Evolutionary conservation across 2,797 vertebrate species (phyloP), one percentile per base, ranked within the genome.

Genomic region (Botia kubotai): DNA sequence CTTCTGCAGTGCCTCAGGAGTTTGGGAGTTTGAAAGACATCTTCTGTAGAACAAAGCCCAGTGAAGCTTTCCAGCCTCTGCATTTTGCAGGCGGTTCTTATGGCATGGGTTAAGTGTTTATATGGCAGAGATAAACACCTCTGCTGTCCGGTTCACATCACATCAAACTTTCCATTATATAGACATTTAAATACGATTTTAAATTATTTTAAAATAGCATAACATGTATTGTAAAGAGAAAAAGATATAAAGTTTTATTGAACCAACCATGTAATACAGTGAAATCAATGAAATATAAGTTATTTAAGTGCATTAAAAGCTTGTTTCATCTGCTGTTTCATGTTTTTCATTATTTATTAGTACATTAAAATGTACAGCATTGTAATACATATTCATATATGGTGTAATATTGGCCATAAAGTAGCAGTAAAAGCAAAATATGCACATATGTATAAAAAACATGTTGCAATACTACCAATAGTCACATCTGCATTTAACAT

Each of bases 331-430:
- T 46, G 43, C 10, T 46, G 43, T 46, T 46, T 0, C 33, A 33
- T 86, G 50, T 82, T 84, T 90, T 89, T 89, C 82, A 90, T 88
- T 78, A 84, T 86, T 81, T 63, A 81, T 77, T n/a, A n/a, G n/a
- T n/a, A n/a, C n/a, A n/a, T 83, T 86, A 77, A 83, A 77, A 65
- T 85, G 60, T 68, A 82, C 50, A 77, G 21, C 53, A 48, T 83
- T 79, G 36, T 76, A 66, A 84, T 88, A 85, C 78, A 85, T 82
- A 86, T 69, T 60, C 81, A 71, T 83, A 75, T 81, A 23, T 86
- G 65, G 74, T 77, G 80, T 74, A 53, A 63, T 63, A 75, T 26
- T 63, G 50, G 87, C 69, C 23, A 58, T 79, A 80, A 52, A 84
- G 29, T 77, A 80, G 60, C 36, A 67, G 48, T 77, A n/a, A 75